phyloP scores from a whole-genome alignment of 2,113 vertebrate genomes.

The Psephotus haematonotus region DNA sequence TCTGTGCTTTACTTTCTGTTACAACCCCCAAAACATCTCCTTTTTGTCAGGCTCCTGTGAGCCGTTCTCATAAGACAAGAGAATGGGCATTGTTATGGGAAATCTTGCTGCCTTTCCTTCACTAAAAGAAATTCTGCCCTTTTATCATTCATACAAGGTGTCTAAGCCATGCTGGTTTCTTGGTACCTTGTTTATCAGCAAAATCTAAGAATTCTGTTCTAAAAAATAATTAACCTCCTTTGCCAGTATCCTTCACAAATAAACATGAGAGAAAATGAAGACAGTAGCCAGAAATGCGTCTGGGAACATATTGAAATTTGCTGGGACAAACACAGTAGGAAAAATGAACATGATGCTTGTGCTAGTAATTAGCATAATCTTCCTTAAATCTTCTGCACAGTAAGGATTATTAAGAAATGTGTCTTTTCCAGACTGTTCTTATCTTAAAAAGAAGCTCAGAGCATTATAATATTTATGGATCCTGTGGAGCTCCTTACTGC shows the following conservation, averaged over 20 bases:
- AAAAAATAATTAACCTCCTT: neutral
- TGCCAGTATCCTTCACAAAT: neutral
- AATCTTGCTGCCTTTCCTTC: neutral
- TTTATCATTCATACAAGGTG: neutral
- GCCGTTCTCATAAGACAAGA: fast-evolving
- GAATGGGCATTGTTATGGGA: neutral
- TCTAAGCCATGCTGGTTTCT: neutral
- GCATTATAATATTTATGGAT: neutral
- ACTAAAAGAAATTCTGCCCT: neutral
- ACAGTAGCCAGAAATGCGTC: neutral
- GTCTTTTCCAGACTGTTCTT: neutral
- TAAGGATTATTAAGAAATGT: neutral
- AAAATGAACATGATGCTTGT: neutral
- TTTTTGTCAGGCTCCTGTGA: neutral
- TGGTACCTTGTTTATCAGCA: neutral
- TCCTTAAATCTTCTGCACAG: neutral
- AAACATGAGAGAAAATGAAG: neutral
- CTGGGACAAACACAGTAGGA: neutral
- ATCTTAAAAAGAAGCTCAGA: neutral
- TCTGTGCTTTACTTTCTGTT: neutral
- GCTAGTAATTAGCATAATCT: neutral
- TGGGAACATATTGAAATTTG: neutral
- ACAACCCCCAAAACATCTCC: neutral
- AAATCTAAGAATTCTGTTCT: neutral
- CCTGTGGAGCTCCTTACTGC: neutral